Percentiles rank a stretch among this genome's conserved stretches.
Conservation (phyloP, 2,888 invertebrate species). For the Bellardia bayeri region DNA sequence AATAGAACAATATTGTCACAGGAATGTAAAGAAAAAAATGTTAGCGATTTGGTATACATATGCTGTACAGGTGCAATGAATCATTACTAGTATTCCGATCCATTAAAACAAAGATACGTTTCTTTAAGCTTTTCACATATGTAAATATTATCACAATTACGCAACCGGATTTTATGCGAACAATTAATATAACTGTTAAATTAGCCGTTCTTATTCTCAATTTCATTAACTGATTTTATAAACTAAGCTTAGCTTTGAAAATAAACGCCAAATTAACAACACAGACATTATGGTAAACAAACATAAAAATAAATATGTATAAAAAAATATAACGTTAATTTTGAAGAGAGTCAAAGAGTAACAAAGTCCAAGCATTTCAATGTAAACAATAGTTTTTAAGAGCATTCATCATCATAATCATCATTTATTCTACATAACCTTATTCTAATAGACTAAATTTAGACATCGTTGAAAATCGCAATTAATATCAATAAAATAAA, state of each 20-base stretch:
- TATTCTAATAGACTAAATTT: not conserved
- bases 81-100: too few species aligned
- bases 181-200: too few species aligned
- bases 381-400: constrained; percentile 40
- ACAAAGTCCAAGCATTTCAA: constrained; percentile 9
- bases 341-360: constrained; percentile 32
- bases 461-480: constrained; percentile 6
- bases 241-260: not conserved
- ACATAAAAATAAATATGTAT: not conserved
- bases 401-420: not conserved
- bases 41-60: too few species aligned
- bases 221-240: not conserved
- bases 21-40: too few species aligned
- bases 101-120: too few species aligned
- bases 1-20: too few species aligned
- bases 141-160: too few species aligned
- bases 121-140: too few species aligned
- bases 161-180: too few species aligned
- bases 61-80: too few species aligned
- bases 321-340: constrained; percentile 21
- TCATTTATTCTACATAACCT: constrained; percentile 24
- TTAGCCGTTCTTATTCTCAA: not conserved
- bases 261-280: constrained; percentile 31
- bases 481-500: constrained; percentile 2
- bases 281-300: not conserved